These are phyloP conservation scores for Harmothoe impar DNA, from an alignment of 2,888 invertebrate species.

Conservation along the genomic window DNA sequence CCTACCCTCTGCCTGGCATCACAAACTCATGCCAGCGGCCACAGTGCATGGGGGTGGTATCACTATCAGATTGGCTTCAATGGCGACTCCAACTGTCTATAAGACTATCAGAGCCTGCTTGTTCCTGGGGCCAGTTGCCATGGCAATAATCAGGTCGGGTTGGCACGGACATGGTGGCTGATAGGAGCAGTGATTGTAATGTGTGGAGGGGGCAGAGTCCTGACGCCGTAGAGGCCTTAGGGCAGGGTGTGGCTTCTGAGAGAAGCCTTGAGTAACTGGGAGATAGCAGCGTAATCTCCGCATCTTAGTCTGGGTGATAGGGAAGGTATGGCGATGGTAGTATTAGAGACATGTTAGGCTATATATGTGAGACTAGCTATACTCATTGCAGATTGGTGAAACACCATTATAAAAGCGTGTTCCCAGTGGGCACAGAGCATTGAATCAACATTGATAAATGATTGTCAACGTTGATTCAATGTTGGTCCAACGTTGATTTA, in stretches of 20 bases:
- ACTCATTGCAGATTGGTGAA: no score
- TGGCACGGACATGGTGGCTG: slow-evolving; percentile 3
- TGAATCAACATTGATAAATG: no score
- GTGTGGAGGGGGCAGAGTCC: neutral
- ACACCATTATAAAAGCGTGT: no score
- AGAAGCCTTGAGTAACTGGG: no score
- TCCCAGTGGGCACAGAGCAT: no score
- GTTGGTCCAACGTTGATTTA: no score
- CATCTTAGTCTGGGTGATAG: no score
- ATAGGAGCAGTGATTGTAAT: slow-evolving; percentile 37
- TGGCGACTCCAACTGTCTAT: neutral
- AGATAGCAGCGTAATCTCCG: no score
- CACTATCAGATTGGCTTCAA: neutral
- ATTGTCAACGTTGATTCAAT: no score
- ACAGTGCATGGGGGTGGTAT: neutral
- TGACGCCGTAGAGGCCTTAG: neutral
- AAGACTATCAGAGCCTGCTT: neutral
- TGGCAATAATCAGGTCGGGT: slow-evolving; percentile 39
- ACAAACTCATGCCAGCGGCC: neutral
- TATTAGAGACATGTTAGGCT: no score
- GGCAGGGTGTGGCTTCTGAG: neutral
- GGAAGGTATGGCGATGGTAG: no score
- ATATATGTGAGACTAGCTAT: no score
- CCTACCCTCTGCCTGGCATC: neutral
- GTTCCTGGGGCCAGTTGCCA: slow-evolving; percentile 41